These are phyloP conservation scores for Mylabris phalerata DNA, from an alignment of 1,140 invertebrate species.

Conservation along the genomic window DNA sequence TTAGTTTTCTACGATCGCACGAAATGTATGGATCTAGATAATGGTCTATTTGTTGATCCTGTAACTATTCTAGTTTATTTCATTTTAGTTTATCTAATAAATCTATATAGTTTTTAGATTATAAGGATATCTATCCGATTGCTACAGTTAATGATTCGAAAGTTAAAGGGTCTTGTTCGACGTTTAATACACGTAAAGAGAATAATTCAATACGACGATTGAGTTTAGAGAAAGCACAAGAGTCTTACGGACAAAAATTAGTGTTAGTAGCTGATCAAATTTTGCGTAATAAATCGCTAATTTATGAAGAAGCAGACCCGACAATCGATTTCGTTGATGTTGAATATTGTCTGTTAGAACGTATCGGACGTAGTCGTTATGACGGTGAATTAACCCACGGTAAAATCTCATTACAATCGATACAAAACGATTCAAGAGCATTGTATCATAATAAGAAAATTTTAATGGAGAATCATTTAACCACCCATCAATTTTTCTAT, in stretches of 20 bases:
- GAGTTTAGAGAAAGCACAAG: constrained; percentile 41
- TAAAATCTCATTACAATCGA: constrained; percentile 45
- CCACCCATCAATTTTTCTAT: background rate
- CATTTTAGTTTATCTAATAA: too few species aligned
- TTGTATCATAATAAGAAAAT: constrained; percentile 13
- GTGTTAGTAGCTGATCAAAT: constrained; percentile 68
- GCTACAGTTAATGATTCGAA: constrained; percentile 48
- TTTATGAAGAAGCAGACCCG: constrained; percentile 48
- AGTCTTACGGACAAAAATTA: constrained; percentile 54
- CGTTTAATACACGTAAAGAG: constrained; percentile 49
- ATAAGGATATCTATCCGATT: constrained; percentile 56
- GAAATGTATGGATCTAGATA: constrained; percentile 10
- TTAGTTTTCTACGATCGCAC: constrained; percentile 5
- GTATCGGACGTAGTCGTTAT: constrained; percentile 64
- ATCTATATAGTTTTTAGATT: background rate
- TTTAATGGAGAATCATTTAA: background rate
- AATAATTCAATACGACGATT: constrained; percentile 44
- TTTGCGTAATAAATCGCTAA: constrained; percentile 51
- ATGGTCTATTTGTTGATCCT: constrained; percentile 1
- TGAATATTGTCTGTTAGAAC: constrained; percentile 69
- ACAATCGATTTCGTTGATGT: constrained; percentile 47
- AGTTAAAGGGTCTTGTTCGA: constrained; percentile 62
- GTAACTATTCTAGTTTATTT: too few species aligned
- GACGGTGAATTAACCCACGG: constrained; percentile 67
- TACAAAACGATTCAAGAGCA: constrained; percentile 53